Conservation (phyloP, 64 coral and sea anemone species). For the Dendronephthya gigantea region DNA sequence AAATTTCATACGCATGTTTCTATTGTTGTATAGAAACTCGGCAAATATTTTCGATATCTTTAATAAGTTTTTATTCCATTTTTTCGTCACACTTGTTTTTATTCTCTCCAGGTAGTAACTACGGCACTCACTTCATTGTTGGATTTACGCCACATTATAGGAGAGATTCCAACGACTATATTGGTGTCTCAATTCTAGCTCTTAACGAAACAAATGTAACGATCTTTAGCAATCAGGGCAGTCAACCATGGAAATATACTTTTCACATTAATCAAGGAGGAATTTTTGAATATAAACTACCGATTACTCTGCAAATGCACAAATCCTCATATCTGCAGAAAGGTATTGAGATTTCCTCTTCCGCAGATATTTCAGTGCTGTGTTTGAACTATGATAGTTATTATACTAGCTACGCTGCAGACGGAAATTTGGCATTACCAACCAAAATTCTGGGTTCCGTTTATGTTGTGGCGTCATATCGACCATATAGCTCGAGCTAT, state of each 20-base stretch:
- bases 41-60: no score
- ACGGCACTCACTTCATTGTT: neutral
- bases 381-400: neutral
- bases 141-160: neutral
- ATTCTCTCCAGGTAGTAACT: neutral
- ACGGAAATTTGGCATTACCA: neutral
- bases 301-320: neutral
- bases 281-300: neutral
- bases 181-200: neutral
- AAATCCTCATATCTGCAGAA: neutral
- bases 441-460: neutral
- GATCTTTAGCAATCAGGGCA: neutral
- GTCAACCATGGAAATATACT: neutral
- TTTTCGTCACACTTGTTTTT: no score
- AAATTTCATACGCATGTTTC: no score
- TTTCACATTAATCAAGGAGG: neutral
- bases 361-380: neutral
- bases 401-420: neutral
- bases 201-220: neutral
- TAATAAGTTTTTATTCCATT: no score
- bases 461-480: neutral
- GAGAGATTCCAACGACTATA: neutral
- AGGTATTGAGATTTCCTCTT: neutral
- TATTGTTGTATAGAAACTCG: no score
- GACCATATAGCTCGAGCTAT: neutral